These are phyloP conservation scores for Gortyna flavago DNA, from an alignment of 2,888 invertebrate genomes.

Conservation along the genomic window DNA sequence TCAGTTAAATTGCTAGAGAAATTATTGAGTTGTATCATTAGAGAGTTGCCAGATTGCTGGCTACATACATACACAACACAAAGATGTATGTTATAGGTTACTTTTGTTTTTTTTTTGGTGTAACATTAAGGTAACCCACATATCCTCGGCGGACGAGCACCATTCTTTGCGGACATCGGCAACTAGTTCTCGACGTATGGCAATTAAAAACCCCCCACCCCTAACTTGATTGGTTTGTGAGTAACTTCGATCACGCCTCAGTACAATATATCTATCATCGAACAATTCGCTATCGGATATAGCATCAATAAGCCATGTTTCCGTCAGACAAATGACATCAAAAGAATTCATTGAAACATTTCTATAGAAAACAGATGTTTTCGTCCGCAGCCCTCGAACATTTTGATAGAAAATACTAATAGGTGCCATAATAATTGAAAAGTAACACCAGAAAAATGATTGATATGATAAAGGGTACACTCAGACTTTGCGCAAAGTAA, in stretches of 20 bases:
- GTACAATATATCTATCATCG: no score
- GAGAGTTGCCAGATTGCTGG: background rate
- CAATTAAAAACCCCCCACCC: slow-evolving; percentile 3
- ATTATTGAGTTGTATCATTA: background rate
- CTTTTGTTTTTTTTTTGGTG: background rate
- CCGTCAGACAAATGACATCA: background rate
- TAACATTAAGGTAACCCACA: background rate
- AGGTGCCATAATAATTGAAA: no score
- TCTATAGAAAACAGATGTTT: no score
- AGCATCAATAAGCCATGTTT: background rate
- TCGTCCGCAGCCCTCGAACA: no score
- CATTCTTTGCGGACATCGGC: background rate
- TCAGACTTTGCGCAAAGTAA: no score
- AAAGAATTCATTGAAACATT: no score
- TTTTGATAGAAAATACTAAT: no score
- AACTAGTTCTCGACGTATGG: background rate
- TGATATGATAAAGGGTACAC: no score
- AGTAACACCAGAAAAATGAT: no score
- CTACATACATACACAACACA: background rate
- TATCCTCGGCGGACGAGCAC: background rate
- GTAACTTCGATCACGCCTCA: no score
- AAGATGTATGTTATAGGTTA: background rate
- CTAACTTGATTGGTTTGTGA: background rate
- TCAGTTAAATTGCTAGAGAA: background rate
- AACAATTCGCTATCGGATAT: no score